Conservation (phyloP, 2,797 vertebrate species). For the Premnoplex brunnescens region DNA sequence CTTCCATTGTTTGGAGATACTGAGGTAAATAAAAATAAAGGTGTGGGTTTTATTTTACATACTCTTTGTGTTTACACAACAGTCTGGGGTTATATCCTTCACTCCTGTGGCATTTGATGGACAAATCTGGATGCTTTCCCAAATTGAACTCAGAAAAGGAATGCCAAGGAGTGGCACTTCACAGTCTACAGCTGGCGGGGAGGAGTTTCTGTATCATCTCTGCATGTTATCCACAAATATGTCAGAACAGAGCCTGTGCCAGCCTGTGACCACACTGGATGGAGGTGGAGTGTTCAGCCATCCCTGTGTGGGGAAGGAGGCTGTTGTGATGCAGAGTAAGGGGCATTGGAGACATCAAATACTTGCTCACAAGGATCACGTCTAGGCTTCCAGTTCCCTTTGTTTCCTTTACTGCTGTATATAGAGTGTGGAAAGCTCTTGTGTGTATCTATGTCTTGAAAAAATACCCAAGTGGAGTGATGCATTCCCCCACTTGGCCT, state of each 20-base stretch:
- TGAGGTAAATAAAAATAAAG: not conserved
- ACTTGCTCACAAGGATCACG: not conserved
- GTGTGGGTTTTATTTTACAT: not conserved
- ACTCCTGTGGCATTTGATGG: not conserved
- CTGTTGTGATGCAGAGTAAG: not conserved
- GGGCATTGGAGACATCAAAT: not conserved
- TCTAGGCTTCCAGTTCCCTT: not conserved
- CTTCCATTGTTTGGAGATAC: not conserved
- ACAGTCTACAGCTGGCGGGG: not conserved
- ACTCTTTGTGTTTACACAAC: not conserved
- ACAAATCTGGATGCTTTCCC: not conserved
- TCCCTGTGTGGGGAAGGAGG: not conserved
- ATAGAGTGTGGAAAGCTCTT: not conserved
- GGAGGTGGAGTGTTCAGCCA: not conserved
- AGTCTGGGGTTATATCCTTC: not conserved
- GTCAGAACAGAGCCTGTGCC: not conserved
- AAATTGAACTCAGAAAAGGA: not conserved
- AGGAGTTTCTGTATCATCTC: not conserved
- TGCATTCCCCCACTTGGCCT: not conserved
- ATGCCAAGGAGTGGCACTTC: not conserved
- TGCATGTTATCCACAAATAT: not conserved
- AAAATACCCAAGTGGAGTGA: not conserved
- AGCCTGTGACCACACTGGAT: accelerated
- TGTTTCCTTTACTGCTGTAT: not conserved
- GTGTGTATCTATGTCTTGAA: not conserved